Evolutionary conservation across 2,113 vertebrate species (phyloP).

Genomic region (Tympanuchus pallidicinctus): DNA sequence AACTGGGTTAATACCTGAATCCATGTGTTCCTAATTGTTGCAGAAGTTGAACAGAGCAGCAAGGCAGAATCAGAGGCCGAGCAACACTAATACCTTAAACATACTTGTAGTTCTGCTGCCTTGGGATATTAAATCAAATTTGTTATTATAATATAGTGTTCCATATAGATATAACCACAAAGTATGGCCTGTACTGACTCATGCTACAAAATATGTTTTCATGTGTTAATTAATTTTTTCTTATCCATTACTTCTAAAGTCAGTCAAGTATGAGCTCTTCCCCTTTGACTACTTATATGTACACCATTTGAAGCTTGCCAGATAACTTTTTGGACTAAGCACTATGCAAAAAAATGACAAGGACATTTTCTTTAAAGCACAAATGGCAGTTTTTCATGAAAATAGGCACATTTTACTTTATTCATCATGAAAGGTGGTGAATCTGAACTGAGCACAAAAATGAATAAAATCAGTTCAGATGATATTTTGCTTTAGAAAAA

Average conservation of each 20-base stretch:
- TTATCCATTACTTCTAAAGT: constrained; percentile 30
- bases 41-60: too few relatives aligned
- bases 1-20: neutral
- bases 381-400: constrained; percentile 8
- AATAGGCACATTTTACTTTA: constrained; percentile 6
- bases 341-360: constrained; percentile 26
- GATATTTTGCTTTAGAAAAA: constrained; percentile 39
- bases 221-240: neutral
- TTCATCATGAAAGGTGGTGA: constrained; percentile 38
- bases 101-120: neutral
- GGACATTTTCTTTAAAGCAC: constrained; percentile 13
- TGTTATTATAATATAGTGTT: neutral
- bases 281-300: neutral
- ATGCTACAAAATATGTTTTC: neutral
- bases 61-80: too few relatives aligned
- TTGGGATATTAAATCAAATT: neutral
- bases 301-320: neutral
- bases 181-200: neutral
- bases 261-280: constrained; percentile 22
- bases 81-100: neutral
- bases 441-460: constrained; percentile 20
- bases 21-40: neutral
- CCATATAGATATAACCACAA: neutral
- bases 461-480: constrained; percentile 2
- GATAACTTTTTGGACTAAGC: neutral